Evolutionary conservation across 2,797 vertebrate genomes (phyloP), one percentile per base, ranked within the genome.

Genomic region (Chelidonichthys spinosus): DNA sequence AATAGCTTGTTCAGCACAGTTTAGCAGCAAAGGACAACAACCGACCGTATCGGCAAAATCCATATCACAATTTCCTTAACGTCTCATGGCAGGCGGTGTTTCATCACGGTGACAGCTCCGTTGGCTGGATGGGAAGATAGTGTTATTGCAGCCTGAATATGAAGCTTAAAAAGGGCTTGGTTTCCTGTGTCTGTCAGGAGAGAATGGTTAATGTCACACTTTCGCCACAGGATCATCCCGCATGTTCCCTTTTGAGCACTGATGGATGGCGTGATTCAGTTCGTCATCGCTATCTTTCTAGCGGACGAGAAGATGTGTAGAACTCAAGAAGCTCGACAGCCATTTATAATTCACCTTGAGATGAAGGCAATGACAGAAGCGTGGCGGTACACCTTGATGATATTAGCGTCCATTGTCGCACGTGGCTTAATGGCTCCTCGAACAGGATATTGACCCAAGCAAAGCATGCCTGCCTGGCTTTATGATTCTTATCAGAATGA

Each of bases 341-440:
- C 81, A 87, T 92, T 93, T 92, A 88, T 89, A 91, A 92, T 88
- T 93, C 91, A 94, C 92, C 94, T 93, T 93, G 93, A 91, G 86
- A 90, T 81, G 74, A 85, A 89, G 10, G 85, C 90, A 89, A 92
- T 91, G 92, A 93, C 91, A 87, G 85, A 81, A 67, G 82, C 49
- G 53, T 66, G 79, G 81, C 44, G 39, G 83, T 67, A 83, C 86
- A 90, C 88, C 85, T 91, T 87, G 81, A 83, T 83, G 89, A 87
- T 89, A 91, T 92, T 90, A 91, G 84, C 53, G 72, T 71, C 87
- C 87, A 90, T 91, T 92, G 92, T 93, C 87, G 72, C 76, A 81
- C 54, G 66, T 64, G 72, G 74, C 78, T 90, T 94, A 92, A 93
- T 92, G 85, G 91, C 83, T 85, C 76, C 83, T 86, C 56, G 40